Evolutionary conservation across 1,140 invertebrate species (phyloP).

Genomic region (Halesus radiatus): DNA sequence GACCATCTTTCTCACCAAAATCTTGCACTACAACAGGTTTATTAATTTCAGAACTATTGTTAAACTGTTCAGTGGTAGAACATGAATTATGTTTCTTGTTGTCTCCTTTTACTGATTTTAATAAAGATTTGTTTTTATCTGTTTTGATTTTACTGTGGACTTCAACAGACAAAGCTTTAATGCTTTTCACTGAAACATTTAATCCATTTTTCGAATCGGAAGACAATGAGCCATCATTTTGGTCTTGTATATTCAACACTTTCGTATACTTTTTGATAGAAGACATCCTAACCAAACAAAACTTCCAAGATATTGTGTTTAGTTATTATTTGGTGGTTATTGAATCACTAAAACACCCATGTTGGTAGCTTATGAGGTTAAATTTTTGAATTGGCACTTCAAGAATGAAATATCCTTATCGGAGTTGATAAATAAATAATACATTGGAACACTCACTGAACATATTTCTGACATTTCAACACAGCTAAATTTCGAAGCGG

Average conservation of each 20-base stretch:
- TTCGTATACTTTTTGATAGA: constrained; percentile 26
- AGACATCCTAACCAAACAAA: constrained; percentile 12
- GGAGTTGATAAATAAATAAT: background rate
- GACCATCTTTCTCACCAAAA: background rate
- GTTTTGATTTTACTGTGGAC: too few relatives aligned
- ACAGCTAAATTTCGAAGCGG: constrained; percentile 9
- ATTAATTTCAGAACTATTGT: background rate
- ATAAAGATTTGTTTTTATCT: background rate
- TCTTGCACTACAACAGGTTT: background rate
- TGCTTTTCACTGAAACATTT: background rate
- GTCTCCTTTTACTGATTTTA: background rate
- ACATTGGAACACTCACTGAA: background rate
- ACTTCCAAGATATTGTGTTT: background rate
- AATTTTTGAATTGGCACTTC: background rate
- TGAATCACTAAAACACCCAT: too few relatives aligned
- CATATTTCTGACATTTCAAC: background rate
- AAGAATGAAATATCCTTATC: too few relatives aligned
- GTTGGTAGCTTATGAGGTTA: background rate
- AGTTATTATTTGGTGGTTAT: background rate
- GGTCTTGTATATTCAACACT: background rate
- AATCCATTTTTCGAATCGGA: background rate
- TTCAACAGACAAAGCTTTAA: too few relatives aligned
- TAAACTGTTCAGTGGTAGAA: background rate
- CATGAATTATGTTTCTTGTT: background rate
- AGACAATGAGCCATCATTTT: background rate